Base-by-base conservation (phyloP, 2,797 vertebrate genomes). In the Lutra lutra region DNA sequence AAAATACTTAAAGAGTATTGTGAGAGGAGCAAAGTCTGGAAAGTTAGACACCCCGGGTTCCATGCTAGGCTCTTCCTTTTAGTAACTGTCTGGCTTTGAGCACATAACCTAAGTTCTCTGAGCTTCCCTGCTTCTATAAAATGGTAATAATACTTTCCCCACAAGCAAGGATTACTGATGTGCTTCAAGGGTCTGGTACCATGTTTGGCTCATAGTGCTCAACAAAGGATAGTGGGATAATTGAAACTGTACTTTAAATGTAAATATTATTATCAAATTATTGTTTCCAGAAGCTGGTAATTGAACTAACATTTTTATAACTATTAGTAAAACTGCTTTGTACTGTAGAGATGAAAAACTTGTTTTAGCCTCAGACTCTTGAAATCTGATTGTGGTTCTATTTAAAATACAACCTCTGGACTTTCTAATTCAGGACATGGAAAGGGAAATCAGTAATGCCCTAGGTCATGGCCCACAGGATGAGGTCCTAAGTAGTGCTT, bases 401-500 rank as follows among this genome's bases (percentile, higher is more conserved):
- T 88, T 80, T 95, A 58, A 91, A 91, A 64, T 75, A 29, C 66
- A 56, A 40, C 35, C 35, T 8, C 18, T 93, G 89, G 3, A 83
- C 56, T 95, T 93, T 84, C 9, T 96, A 0, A 97, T 98, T 75
- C 96, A 99, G 99, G 99, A 99, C 91, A 99, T 99, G 99, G 99
- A 99, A 86, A 98, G 95, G n/a, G 99, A 99, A 86, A 96, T 99
- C 84, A 98, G 91, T 23, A 98, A 98, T 13, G 99, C 99, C 20
- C 97, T 99, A 86, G 98, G 96, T 64, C 98, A 98, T 40, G 99
- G 99, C 9, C 98, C 99, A 25, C 99, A 99, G 2, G 99, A 99
- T 87, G 98, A 99, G 40, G 97, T 99, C 89, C 88, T 99, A 51
- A 99, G 99, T 97, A 99, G 99, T 1, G 99, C 99, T 97, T 99